Evolutionary conservation across 2,888 invertebrate species (phyloP), one percentile per base, ranked within the genome.

Genomic region (Chrysolina americana): DNA sequence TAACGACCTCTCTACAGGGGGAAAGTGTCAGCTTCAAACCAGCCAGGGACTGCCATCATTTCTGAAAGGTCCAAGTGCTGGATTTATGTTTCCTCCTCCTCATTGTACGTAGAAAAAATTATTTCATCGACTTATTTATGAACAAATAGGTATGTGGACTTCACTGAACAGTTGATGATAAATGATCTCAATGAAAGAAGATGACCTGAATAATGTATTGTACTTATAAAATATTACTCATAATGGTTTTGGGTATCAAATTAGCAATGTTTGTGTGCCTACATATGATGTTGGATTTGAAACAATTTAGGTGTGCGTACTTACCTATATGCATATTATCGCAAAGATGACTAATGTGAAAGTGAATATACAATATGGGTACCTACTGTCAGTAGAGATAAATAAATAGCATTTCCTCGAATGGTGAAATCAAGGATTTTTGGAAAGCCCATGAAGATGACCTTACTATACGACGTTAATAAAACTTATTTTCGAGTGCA

Each of bases 291-390:
- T 28, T 59, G 9, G 21, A 5, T 21, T 11, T 11, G 21, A 53
- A 17, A 53, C 21, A 53, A 19, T 19, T 53, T 53, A 53, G 23
- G 53, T 53, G 53, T 21, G 53, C 53, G 2, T 44, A 44, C 15
- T 8, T 53, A 21, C 53, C 53, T 59, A 28, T 59, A 59, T 36
- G 10, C 59, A 59, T 59, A 59, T 59, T 59, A 59, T 59, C 59
- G 36, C 6, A 59, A 59, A 3, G 59, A 59, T 59, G 59, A 59
- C n/a, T 59, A 59, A 59, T 59, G 59, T 59, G 36, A 28, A 59
- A 28, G 36, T 59, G 28, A 11, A 53, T 53, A 19, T n/a, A n/a
- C n/a, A 9, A 21, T 53, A 53, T 53, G 21, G 21, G 53, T 36
- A 8, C 6, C 6, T 53, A 19, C 21, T 13, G 53, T 53, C 44